Base-by-base conservation (phyloP, 2,113 vertebrate species). In the Megaceryle maxima region DNA sequence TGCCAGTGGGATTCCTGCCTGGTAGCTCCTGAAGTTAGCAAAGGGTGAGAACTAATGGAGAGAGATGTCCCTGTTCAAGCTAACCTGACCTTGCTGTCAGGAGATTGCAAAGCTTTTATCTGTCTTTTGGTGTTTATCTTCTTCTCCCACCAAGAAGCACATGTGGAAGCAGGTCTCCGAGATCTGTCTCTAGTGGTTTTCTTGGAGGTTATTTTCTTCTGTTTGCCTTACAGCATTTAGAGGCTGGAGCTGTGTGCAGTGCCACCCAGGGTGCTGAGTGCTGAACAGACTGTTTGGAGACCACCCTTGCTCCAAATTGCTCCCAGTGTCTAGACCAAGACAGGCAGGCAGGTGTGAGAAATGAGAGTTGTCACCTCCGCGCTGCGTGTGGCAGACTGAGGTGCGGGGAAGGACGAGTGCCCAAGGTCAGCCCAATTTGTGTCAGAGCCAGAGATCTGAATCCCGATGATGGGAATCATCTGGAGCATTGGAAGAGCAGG, bases 301-400 rank as follows among this genome's bases (percentile, higher is more conserved):
- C 37, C 57, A 2, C 72, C 33, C 53, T 6, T 39, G 21, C 88
- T 77, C 76, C 75, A 35, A 31, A 7, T 59, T 29, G 72, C 33
- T 64, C 62, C 43, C 16, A 43, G 50, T 66, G 95, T 87, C 95
- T 84, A 10, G 81, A 84, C 16, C 19, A 3, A 26, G 68, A 5
- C 74, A 57, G 88, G 11, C 69, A n/a, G 93, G 84, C 94, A 88
- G 94, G 83, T 81, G 92, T 87, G 91, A 94, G 83, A 8, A 77
- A 87, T 56, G 91, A 75, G 83, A 60, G 20, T 2, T 79, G 93
- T 89, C 93, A 89, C 89, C 87, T 92, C 82, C 2, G 4, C 1
- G 2, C 68, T 3, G 2, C 10, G 13, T 16, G 83, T 21, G 88
- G 62, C 94, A 87, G 84, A 33, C 29, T 10, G 74, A 75, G 92